Percentiles rank a stretch among this genome's conserved stretches.
These are phyloP conservation scores for Halcyon chelicuti DNA, from an alignment of 2,797 vertebrate species.

Conservation along the genomic window DNA sequence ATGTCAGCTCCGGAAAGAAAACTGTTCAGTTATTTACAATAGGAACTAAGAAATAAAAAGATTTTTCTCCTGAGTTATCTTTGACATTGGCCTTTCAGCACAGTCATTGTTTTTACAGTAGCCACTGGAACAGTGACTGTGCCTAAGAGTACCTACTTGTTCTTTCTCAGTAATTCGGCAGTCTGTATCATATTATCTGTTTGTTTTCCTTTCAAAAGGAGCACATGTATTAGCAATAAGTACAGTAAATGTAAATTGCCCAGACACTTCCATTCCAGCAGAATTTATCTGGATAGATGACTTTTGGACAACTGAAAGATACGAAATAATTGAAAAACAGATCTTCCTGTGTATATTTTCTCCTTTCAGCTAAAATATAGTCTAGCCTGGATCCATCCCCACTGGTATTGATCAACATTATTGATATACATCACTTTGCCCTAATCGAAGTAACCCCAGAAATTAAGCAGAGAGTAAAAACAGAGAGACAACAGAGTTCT, in stretches of 20 bases:
- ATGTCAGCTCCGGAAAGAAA: neutral
- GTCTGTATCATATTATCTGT: neutral
- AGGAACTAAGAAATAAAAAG: neutral
- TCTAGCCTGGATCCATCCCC: neutral
- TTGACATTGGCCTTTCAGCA: neutral
- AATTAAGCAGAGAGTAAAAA: neutral
- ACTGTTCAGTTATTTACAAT: neutral
- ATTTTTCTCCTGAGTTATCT: neutral
- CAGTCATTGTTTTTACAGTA: neutral
- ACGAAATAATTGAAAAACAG: slow-evolving; percentile 20
- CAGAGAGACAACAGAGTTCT: neutral
- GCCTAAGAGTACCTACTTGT: neutral
- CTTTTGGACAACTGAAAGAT: slow-evolving; percentile 10
- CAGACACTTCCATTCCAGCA: neutral
- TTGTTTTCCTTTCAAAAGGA: neutral
- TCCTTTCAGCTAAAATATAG: neutral
- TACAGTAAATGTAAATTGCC: neutral
- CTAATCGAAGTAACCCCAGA: neutral
- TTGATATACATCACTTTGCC: neutral
- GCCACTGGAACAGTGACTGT: neutral
- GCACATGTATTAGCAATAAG: neutral
- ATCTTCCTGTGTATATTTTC: neutral
- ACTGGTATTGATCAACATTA: neutral
- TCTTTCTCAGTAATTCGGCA: neutral
- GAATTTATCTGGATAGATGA: neutral